Conservation (phyloP, 2,888 invertebrate genomes). For the Oscheius myriophilus region DNA sequence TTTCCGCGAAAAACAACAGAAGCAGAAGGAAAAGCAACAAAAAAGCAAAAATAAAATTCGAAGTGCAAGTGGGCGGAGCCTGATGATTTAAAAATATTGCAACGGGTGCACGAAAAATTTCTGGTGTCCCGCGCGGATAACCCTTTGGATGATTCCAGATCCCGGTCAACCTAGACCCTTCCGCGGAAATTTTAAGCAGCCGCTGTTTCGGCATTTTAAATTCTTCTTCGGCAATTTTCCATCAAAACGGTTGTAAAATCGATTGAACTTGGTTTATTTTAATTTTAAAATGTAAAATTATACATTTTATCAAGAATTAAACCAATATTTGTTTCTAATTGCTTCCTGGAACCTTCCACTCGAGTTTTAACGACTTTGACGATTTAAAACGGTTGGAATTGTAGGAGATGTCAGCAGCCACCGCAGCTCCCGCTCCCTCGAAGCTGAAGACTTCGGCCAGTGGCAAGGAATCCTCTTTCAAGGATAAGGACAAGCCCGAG, state of each 20-base stretch:
- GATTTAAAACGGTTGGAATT: background rate
- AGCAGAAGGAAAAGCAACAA: too few relatives aligned
- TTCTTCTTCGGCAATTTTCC: background rate
- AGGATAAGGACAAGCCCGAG: constrained; percentile 82
- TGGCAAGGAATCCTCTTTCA: constrained; percentile 51
- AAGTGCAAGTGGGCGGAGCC: background rate
- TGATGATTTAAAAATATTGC: background rate
- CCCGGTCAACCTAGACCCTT: background rate
- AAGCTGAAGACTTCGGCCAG: constrained; percentile 41
- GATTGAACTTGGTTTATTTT: background rate
- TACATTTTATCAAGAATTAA: background rate
- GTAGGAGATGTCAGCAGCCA: constrained; percentile 33
- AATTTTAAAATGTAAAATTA: background rate
- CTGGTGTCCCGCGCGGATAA: background rate
- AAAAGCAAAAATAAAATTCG: too few relatives aligned
- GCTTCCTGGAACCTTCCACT: background rate
- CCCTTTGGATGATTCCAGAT: background rate
- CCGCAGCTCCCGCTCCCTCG: constrained; percentile 37
- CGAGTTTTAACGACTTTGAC: background rate
- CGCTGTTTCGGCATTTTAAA: background rate
- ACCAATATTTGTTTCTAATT: background rate
- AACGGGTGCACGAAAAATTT: background rate
- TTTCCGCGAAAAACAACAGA: too few relatives aligned
- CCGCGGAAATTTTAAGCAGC: background rate
- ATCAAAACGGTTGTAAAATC: too few relatives aligned